These are phyloP conservation scores for Spermophilus dauricus DNA, from an alignment of 2,113 vertebrate species.

Conservation along the genomic window DNA sequence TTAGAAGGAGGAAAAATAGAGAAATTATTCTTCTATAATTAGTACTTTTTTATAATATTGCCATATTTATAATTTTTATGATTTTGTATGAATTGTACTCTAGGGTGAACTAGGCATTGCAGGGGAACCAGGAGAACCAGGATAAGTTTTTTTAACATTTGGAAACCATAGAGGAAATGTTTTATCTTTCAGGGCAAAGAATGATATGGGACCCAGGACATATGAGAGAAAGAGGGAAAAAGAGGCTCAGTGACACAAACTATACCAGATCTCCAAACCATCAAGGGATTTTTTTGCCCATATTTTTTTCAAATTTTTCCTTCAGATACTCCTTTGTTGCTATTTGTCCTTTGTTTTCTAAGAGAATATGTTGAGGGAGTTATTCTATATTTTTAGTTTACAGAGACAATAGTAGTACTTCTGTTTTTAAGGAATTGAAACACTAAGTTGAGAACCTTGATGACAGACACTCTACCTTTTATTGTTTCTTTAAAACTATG, in stretches of 20 bases:
- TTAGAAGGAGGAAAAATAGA: constrained; percentile 24
- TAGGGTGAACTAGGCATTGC: constrained; percentile 95
- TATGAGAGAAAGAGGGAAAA: neutral
- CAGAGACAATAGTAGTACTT: neutral
- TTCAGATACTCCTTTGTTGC: neutral
- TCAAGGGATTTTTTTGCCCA: neutral
- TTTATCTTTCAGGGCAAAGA: neutral
- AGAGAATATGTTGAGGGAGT: neutral
- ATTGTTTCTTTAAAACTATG: neutral
- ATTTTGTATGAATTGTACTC: constrained; percentile 89
- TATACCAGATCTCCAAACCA: neutral
- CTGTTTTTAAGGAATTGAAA: neutral
- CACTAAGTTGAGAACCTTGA: neutral
- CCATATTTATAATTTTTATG: neutral
- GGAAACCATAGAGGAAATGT: neutral
- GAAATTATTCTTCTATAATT: neutral
- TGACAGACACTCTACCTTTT: neutral
- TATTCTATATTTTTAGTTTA: neutral
- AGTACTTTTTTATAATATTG: constrained; percentile 54
- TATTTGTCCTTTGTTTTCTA: constrained; percentile 15
- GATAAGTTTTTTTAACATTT: constrained; percentile 86
- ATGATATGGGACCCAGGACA: neutral
- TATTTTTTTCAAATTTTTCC: neutral
- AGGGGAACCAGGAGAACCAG: constrained; percentile 95
- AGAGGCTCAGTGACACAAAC: neutral